Percentiles rank a stretch among this genome's conserved stretches.
These are phyloP conservation scores for Temnopleurus reevesii DNA, from an alignment of 53 echinoderm and acorn worm species.

Conservation along the genomic window DNA sequence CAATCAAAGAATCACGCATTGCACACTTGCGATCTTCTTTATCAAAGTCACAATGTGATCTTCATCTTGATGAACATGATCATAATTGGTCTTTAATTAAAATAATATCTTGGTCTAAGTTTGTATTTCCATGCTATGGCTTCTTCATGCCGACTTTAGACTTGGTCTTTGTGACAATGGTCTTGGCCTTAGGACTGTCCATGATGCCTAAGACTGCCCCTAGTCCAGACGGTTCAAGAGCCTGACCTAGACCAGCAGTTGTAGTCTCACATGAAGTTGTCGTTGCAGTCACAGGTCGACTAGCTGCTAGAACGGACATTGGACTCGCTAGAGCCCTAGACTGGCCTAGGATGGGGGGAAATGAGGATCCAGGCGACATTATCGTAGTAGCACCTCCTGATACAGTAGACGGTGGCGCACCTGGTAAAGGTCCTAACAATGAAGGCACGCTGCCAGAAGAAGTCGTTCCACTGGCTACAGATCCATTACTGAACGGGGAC, in stretches of 20 bases:
- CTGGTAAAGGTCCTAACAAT: neutral
- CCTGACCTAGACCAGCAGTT: constrained; percentile 28
- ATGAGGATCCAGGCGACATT: neutral
- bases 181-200: constrained; percentile 33
- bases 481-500: neutral
- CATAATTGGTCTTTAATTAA: neutral
- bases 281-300: neutral
- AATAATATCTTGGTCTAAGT: neutral
- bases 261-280: constrained; percentile 7
- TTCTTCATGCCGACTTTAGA: constrained; percentile 8
- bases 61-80: neutral
- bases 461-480: neutral
- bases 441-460: neutral
- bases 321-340: constrained; percentile 17
- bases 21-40: neutral
- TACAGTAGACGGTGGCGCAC: neutral
- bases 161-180: constrained; percentile 44
- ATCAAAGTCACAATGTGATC: neutral
- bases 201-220: neutral
- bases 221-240: constrained; percentile 37
- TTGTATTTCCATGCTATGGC: neutral
- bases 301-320: constrained; percentile 46
- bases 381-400: neutral
- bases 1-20: neutral
- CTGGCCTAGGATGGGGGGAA: constrained; percentile 32